Evolutionary conservation across 2,113 vertebrate species (phyloP).

Genomic region (Chlorodrepanis virens): DNA sequence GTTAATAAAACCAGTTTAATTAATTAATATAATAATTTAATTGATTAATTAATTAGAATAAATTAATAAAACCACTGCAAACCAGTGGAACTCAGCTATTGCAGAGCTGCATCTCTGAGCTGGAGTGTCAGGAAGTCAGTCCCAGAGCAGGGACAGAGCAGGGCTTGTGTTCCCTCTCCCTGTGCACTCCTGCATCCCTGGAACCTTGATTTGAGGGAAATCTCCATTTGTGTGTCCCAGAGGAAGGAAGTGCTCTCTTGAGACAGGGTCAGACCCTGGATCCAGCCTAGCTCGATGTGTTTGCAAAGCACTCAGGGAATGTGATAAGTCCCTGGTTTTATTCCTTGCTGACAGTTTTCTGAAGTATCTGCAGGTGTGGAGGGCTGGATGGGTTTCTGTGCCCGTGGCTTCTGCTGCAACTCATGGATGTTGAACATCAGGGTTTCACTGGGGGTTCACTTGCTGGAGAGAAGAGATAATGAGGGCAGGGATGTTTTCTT

Average conservation of each 20-base stretch:
- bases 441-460: fast-evolving
- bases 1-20: not conserved
- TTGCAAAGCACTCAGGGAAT: not conserved
- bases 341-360: not conserved
- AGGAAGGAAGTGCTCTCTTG: not conserved
- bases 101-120: not conserved
- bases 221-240: not conserved
- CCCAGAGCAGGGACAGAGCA: not conserved
- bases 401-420: not conserved
- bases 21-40: too few relatives aligned
- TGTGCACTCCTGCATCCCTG: fast-evolving
- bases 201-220: not conserved
- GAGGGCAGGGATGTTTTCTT: not conserved
- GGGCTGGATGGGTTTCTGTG: not conserved
- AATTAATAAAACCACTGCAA: not conserved
- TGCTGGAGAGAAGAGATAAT: not conserved
- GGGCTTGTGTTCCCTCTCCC: not conserved
- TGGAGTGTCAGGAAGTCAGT: not conserved
- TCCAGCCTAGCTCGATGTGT: not conserved
- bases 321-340: not conserved
- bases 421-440: not conserved
- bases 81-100: not conserved
- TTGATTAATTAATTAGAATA: too few relatives aligned
- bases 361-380: not conserved
- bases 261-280: not conserved